phyloP scores from a whole-genome alignment of 2,113 vertebrate species.

The Tetrao urogallus region DNA sequence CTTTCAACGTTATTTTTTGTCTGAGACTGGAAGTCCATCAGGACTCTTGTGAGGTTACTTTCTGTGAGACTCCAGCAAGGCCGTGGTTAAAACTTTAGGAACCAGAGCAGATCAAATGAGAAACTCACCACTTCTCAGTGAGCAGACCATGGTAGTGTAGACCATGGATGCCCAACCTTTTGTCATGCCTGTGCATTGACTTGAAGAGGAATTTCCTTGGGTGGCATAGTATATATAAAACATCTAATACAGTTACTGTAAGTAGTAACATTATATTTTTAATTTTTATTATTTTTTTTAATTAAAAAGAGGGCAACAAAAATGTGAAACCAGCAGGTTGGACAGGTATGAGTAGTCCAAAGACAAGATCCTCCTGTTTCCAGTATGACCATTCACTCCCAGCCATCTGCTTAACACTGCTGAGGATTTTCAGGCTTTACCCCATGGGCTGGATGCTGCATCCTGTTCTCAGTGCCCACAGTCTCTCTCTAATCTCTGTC shows the following conservation, averaged over 20 bases:
- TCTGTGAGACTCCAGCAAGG: neutral
- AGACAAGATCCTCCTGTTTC: neutral
- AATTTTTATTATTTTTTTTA: too few relatives aligned
- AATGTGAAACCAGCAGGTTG: neutral
- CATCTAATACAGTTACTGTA: neutral
- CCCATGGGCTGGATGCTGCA: neutral
- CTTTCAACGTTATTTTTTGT: neutral
- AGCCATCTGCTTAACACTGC: neutral
- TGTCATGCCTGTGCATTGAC: neutral
- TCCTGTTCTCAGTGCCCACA: neutral
- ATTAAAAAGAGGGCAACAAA: neutral
- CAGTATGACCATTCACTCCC: neutral
- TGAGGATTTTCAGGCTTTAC: neutral
- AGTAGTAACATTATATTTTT: neutral
- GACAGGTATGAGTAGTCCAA: neutral
- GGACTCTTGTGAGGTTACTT: neutral
- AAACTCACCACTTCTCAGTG: neutral
- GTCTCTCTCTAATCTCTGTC: neutral
- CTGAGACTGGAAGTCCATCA: neutral
- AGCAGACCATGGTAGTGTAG: neutral
- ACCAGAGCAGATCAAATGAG: neutral
- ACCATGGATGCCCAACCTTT: neutral
- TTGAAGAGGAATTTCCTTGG: neutral
- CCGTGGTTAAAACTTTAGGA: constrained; percentile 10
- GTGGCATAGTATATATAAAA: neutral